These are phyloP conservation scores for Drosophila erecta DNA, from an alignment of 1,140 invertebrate genomes.

Conservation along the genomic window DNA sequence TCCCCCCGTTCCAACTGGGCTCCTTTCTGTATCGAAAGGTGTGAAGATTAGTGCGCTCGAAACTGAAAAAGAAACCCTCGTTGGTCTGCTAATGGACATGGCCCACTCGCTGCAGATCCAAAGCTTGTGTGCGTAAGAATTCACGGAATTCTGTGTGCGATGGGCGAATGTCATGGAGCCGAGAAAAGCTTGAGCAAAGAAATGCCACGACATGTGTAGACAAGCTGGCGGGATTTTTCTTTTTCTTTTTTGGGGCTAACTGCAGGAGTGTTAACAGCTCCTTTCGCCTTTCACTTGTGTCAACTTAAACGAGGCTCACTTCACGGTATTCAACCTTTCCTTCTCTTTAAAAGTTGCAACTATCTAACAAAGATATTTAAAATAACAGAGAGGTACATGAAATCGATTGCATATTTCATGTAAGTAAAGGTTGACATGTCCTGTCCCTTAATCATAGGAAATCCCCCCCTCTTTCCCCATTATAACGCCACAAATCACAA, in stretches of 20 bases:
- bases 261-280: slow-evolving; percentile 9
- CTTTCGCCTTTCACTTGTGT: slow-evolving; percentile 30
- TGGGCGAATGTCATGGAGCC: slow-evolving; percentile 7
- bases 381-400: background rate
- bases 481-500: slow-evolving; percentile 59
- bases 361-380: background rate
- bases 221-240: slow-evolving; percentile 42
- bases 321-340: background rate
- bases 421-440: background rate
- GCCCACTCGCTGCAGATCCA: slow-evolving; percentile 22
- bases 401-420: slow-evolving; percentile 16
- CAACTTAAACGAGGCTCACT: background rate
- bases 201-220: slow-evolving; percentile 51
- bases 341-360: too few species aligned
- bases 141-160: slow-evolving; percentile 57
- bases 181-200: slow-evolving; percentile 43
- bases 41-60: slow-evolving; percentile 75
- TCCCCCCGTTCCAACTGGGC: slow-evolving; percentile 15
- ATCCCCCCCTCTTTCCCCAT: background rate
- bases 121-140: slow-evolving; percentile 55
- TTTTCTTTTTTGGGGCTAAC: slow-evolving; percentile 1
- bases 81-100: slow-evolving; percentile 49
- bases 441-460: slow-evolving; percentile 8
- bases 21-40: slow-evolving; percentile 60
- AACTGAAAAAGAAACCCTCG: slow-evolving; percentile 36